Evolutionary conservation across 2,888 invertebrate genomes (phyloP).

Genomic region (Cheilosia vernalis): DNA sequence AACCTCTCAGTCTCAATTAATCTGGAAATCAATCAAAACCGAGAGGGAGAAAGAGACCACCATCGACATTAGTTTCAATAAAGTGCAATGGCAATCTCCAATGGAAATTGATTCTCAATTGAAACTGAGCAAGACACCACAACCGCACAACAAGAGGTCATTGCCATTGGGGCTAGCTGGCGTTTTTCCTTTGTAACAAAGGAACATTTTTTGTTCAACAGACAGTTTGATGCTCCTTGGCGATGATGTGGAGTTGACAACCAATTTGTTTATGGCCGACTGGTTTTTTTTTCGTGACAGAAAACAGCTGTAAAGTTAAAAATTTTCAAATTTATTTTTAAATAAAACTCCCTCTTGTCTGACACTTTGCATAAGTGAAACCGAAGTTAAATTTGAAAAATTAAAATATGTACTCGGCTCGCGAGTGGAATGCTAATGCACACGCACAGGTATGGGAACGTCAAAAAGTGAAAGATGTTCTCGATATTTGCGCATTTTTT

Average conservation of each 20-base stretch:
- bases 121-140: not conserved
- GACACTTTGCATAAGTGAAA: constrained; percentile 17
- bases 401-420: not conserved
- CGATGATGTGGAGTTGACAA: not conserved
- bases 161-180: constrained; percentile 20
- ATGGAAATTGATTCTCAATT: constrained; percentile 46
- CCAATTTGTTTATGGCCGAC: constrained; percentile 1
- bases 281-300: constrained; percentile 6
- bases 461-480: constrained; percentile 16
- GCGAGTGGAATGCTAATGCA: constrained; percentile 11
- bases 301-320: not conserved
- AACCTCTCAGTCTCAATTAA: constrained; percentile 17
- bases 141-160: constrained; percentile 23
- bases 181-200: constrained; percentile 16
- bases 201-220: constrained; percentile 1
- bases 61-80: constrained; percentile 33
- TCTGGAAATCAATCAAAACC: constrained; percentile 28
- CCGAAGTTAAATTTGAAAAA: not conserved
- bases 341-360: too few species aligned
- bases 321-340: too few species aligned
- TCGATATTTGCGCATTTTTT: not conserved
- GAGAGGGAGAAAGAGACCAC: not conserved
- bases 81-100: constrained; percentile 28
- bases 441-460: not conserved
- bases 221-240: constrained; percentile 23